phyloP scores from a whole-genome alignment of 2,888 invertebrate species.

The Platycheirus albimanus region DNA sequence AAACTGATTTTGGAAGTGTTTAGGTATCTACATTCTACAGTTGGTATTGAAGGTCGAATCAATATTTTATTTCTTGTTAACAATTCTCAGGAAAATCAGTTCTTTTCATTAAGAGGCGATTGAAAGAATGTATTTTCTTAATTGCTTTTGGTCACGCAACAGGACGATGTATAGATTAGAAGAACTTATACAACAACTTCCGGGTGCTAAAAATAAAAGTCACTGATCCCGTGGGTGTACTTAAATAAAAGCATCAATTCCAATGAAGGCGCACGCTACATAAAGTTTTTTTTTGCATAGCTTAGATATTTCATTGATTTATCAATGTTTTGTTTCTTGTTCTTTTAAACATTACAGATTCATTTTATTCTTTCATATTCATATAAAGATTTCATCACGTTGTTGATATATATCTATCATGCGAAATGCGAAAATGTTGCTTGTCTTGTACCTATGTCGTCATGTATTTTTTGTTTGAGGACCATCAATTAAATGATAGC shows the following conservation, averaged over 20 bases:
- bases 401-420: no score
- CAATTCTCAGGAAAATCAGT: slow-evolving; percentile 47
- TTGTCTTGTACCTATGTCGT: no score
- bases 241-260: slow-evolving; percentile 23
- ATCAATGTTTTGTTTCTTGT: slow-evolving; percentile 1
- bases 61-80: slow-evolving; percentile 46
- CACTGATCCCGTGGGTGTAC: slow-evolving; percentile 49
- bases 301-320: slow-evolving; percentile 35
- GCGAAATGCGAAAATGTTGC: no score
- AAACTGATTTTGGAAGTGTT: no score
- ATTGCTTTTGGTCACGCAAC: slow-evolving; percentile 62
- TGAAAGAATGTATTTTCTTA: slow-evolving; percentile 37
- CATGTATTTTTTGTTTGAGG: no score
- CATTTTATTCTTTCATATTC: no score
- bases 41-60: no score
- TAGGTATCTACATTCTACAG: no score
- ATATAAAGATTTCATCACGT: no score
- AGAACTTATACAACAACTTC: slow-evolving; percentile 31
- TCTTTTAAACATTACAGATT: background rate
- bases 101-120: slow-evolving; percentile 61
- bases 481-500: no score
- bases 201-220: slow-evolving; percentile 28
- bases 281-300: slow-evolving; percentile 14
- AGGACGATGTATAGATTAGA: slow-evolving; percentile 10
- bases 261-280: slow-evolving; percentile 28